These are phyloP conservation scores for Eledona agricola DNA, from an alignment of 2,888 invertebrate species.

Conservation along the genomic window DNA sequence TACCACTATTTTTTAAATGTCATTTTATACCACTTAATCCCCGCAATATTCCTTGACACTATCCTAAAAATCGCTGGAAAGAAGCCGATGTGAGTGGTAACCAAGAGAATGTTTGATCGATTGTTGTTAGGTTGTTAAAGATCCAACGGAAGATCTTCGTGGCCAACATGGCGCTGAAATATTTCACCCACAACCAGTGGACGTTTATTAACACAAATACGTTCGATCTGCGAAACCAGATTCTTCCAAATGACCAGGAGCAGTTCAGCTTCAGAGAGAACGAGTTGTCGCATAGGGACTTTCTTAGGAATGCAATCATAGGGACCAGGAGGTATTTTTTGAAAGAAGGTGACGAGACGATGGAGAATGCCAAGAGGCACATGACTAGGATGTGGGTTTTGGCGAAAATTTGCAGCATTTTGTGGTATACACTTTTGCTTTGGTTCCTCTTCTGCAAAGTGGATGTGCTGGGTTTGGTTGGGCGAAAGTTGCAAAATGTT, in stretches of 20 bases:
- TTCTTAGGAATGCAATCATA: conserved; percentile 65
- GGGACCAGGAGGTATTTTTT: conserved; percentile 73
- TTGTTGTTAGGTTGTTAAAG: conserved; percentile 73
- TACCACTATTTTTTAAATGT: conserved; percentile 72
- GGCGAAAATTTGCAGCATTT: conserved; percentile 1
- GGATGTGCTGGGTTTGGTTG: too few species aligned
- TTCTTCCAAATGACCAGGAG: conserved; percentile 66
- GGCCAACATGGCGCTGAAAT: conserved; percentile 75
- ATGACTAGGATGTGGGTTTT: conserved; percentile 43
- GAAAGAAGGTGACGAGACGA: conserved; percentile 66
- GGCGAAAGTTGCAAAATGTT: too few species aligned
- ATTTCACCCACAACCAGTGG: conserved; percentile 83
- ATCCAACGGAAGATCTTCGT: conserved; percentile 81
- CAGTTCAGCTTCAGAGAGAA: conserved; percentile 57
- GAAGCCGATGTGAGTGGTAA: conserved; percentile 70
- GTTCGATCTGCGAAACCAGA: conserved; percentile 62
- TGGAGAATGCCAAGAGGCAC: conserved; percentile 66
- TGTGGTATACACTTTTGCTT: conserved; percentile 17
- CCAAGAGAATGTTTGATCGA: conserved; percentile 1
- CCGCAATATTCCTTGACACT: conserved; percentile 78
- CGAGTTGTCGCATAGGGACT: conserved; percentile 62
- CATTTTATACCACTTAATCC: conserved; percentile 77
- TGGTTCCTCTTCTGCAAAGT: conserved; percentile 25
- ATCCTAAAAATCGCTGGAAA: conserved; percentile 71
- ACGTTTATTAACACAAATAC: conserved; percentile 73